phyloP scores from a whole-genome alignment of 2,113 vertebrate genomes.

The Tupaia chinensis region DNA sequence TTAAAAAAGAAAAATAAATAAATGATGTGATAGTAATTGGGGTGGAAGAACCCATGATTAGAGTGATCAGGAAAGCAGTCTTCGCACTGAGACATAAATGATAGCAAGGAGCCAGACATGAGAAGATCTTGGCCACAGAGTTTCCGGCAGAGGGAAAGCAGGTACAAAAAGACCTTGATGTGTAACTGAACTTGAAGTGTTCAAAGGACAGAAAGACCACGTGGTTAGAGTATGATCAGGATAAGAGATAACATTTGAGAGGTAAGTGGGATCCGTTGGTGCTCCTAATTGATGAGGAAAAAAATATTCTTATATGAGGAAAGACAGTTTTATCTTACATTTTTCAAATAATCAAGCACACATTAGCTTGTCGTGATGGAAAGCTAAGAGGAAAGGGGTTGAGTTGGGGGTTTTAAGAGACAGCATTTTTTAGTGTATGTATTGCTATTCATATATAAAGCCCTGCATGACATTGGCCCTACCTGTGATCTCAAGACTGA shows the following conservation, averaged over 20 bases:
- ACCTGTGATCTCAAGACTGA: neutral
- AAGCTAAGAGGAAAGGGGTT: neutral
- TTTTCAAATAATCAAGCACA: neutral
- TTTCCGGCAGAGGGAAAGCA: neutral
- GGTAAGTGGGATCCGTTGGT: neutral
- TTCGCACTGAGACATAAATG: constrained; percentile 34
- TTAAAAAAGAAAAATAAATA: constrained; percentile 17
- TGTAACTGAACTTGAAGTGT: neutral
- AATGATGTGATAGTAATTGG: neutral
- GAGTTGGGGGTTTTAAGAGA: neutral
- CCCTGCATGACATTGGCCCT: neutral
- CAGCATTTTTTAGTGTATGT: neutral
- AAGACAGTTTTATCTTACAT: neutral
- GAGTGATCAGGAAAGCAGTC: neutral
- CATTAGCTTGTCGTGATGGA: neutral
- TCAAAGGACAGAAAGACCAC: neutral
- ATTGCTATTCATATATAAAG: neutral
- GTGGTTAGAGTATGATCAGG: neutral
- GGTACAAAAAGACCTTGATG: neutral
- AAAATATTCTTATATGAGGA: neutral
- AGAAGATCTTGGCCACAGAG: neutral
- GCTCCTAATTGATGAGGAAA: neutral
- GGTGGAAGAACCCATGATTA: neutral
- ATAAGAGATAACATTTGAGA: neutral
- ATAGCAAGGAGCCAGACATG: neutral